Base-by-base conservation (phyloP, 2,888 invertebrate genomes). In the Chloromyia formosa region DNA sequence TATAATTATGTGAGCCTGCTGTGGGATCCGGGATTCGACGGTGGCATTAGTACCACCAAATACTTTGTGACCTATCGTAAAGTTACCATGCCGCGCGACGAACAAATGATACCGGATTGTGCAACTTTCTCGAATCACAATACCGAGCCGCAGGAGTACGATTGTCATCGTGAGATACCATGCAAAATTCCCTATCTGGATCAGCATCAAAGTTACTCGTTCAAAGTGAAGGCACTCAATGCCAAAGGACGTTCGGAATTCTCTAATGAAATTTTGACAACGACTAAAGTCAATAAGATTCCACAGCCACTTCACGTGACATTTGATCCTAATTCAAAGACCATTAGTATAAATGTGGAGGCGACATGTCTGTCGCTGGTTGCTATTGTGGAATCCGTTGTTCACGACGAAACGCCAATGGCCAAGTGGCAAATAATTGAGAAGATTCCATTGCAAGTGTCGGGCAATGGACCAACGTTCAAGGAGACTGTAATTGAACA, bases 1-100 rank as follows among this genome's bases (percentile, higher is more conserved):
- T 92, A 92, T 14, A 92, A 92, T 74, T 93, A 89, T 81, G 93
- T 95, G 0, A 91, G 93, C 0, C 86, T 96, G 20, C 89, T 90
- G 75, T 96, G 96, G 96, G 93, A 94, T 81, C 91, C 94, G 0
- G 96, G 96, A 0, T 97, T 96, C 83, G 94, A 96, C 83, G 96
- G 96, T 0, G 96, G 96, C 0, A 86, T 95, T 73, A 90, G 91
- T 64, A 94, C 92, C 80, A 96, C 95, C 0, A 95, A 94, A 82
- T 95, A 94, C 85, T 94, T 94, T 81, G 92, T 95, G n/a, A 90
- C 91, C 42, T 95, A 94, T 83, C 90, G 91, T 60, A 89, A 93
- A 35, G 90, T 92, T 0, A 88, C 90, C 0, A 84, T 85, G 80
- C 88, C 88, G 1, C 87, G 88, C 4, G 89, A 90, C 74, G 90